Evolutionary conservation across 2,113 vertebrate species (phyloP).

Genomic region (Caloenas nicobarica): DNA sequence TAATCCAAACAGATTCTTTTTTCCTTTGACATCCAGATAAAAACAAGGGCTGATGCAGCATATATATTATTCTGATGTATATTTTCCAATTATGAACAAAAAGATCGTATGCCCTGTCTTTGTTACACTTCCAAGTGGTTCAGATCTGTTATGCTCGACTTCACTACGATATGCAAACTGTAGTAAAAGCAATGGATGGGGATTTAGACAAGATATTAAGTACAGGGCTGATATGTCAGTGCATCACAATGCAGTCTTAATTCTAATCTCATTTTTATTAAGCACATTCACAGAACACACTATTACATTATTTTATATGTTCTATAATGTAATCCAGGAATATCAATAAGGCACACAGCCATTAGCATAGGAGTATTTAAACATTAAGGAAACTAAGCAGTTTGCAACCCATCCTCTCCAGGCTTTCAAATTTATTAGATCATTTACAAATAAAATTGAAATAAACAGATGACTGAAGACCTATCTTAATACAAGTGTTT

Average conservation of each 20-base stretch:
- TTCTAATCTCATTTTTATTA: constrained; percentile 27
- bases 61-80: not conserved
- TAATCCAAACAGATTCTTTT: not conserved
- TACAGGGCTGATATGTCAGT: not conserved
- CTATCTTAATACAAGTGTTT: not conserved
- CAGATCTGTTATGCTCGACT: not conserved
- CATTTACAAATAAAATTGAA: not conserved
- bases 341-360: not conserved
- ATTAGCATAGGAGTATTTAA: not conserved
- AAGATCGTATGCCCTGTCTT: not conserved
- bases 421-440: not conserved
- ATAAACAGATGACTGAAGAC: not conserved
- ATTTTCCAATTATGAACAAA: constrained; percentile 1
- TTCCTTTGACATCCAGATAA: not conserved
- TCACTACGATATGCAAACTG: not conserved
- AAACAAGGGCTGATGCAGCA: not conserved
- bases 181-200: not conserved
- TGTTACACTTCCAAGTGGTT: not conserved
- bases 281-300: not conserved
- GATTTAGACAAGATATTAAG: constrained; percentile 23
- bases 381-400: not conserved
- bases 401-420: not conserved
- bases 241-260: not conserved
- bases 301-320: not conserved
- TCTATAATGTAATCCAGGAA: not conserved